Percentiles rank a stretch among this genome's conserved stretches.
Evolutionary conservation across 1,140 invertebrate genomes (phyloP).

Genomic region (Tigriopus japonicus): DNA sequence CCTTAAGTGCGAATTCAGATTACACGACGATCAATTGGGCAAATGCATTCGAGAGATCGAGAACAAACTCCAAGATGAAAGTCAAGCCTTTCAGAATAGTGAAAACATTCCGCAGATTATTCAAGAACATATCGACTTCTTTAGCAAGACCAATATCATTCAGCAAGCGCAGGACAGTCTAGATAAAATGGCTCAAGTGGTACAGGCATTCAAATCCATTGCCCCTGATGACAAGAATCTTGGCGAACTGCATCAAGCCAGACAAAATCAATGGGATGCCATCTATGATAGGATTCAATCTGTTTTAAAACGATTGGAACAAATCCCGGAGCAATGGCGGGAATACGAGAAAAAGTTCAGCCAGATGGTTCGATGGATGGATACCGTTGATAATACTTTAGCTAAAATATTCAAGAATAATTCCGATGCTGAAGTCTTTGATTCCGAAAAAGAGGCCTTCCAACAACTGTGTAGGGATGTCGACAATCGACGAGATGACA

Average conservation of each 20-base stretch:
- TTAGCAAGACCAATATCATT: background rate
- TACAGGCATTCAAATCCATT: background rate
- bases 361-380: constrained; percentile 76
- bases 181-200: too few relatives aligned
- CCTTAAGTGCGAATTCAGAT: constrained; percentile 64
- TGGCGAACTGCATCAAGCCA: background rate
- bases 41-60: constrained; percentile 72
- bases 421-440: constrained; percentile 65
- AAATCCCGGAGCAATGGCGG: constrained; percentile 75
- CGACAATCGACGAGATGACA: constrained; percentile 67
- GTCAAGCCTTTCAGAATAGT: constrained; percentile 63
- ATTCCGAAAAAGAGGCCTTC: constrained; percentile 47
- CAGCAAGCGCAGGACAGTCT: too few relatives aligned
- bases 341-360: constrained; percentile 60
- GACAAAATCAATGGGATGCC: constrained; percentile 42
- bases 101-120: constrained; percentile 58
- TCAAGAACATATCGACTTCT: constrained; percentile 36
- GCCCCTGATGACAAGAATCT: constrained; percentile 11
- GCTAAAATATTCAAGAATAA: constrained; percentile 63
- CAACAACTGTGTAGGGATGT: constrained; percentile 73
- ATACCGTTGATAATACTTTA: constrained; percentile 58
- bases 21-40: constrained; percentile 64
- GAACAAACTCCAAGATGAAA: constrained; percentile 61
- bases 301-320: constrained; percentile 51
- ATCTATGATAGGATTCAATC: constrained; percentile 46